Conservation (phyloP, 2,888 invertebrate species). For the Dynastes tityus region DNA sequence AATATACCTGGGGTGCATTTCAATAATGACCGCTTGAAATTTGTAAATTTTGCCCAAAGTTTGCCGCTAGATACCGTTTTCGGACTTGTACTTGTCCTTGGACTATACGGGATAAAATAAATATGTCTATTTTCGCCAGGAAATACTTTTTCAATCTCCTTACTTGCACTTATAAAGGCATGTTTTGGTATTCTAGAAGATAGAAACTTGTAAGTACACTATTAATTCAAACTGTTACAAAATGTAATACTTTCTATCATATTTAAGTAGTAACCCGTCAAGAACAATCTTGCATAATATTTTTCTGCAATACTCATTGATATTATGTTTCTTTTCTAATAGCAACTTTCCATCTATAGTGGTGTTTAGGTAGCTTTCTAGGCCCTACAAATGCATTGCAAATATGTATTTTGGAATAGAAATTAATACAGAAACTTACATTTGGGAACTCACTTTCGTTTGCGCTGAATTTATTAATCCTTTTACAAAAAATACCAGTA, state of each 20-base stretch:
- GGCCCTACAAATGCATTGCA: no score
- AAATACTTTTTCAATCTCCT: slow-evolving; percentile 2
- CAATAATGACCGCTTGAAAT: neutral
- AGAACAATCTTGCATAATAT: neutral
- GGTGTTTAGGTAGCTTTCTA: neutral
- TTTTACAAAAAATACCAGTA: no score
- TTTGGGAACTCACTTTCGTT: no score
- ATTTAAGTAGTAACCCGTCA: neutral
- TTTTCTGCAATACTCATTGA: slow-evolving; percentile 1
- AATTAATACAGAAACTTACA: no score
- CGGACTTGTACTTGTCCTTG: neutral
- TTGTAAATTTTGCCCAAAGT: slow-evolving; percentile 13
- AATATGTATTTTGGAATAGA: no score
- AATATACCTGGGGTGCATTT: neutral
- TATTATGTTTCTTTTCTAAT: neutral
- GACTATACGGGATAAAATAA: slow-evolving; percentile 1
- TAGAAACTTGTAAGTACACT: neutral
- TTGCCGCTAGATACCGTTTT: neutral
- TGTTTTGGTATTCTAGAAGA: neutral
- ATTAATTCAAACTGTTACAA: neutral
- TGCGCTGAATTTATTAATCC: no score
- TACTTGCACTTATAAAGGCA: neutral
- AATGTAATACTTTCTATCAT: neutral
- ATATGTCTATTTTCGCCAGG: slow-evolving; percentile 4
- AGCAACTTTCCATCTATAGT: neutral